These are phyloP conservation scores for Murina feae DNA, from an alignment of 2,113 vertebrate species.

Conservation along the genomic window DNA sequence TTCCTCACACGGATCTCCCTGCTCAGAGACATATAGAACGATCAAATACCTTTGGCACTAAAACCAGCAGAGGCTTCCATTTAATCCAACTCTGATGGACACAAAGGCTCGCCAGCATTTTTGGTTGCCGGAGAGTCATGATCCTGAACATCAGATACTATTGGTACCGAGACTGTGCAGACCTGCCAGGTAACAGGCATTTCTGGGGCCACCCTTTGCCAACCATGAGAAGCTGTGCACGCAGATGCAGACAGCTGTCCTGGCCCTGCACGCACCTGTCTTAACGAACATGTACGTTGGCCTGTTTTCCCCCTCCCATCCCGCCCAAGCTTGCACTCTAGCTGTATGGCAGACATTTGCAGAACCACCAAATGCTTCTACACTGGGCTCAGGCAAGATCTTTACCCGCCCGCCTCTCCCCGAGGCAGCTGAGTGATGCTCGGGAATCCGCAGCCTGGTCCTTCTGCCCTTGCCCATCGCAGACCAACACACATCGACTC, in stretches of 20 bases:
- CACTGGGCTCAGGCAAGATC: background rate
- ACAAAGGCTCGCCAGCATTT: background rate
- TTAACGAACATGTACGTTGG: background rate
- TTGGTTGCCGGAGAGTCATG: background rate
- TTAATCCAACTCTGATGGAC: slow-evolving; percentile 29
- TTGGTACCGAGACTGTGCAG: background rate
- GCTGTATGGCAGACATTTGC: fast-evolving
- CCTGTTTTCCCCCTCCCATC: background rate
- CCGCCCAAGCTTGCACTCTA: background rate
- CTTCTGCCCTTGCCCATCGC: background rate
- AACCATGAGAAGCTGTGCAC: background rate
- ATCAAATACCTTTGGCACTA: slow-evolving; percentile 5
- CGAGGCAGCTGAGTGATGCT: background rate
- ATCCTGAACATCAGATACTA: background rate
- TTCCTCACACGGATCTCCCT: background rate
- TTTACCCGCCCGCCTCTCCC: background rate
- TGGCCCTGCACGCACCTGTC: background rate
- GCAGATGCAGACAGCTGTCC: background rate
- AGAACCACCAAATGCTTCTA: background rate
- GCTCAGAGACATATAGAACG: background rate
- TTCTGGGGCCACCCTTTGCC: background rate
- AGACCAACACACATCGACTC: background rate
- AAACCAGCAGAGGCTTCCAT: background rate
- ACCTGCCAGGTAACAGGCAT: background rate
- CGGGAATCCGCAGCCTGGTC: background rate